Conservation (phyloP, 1,140 invertebrate species). For the Melipona quadrifasciata region DNA sequence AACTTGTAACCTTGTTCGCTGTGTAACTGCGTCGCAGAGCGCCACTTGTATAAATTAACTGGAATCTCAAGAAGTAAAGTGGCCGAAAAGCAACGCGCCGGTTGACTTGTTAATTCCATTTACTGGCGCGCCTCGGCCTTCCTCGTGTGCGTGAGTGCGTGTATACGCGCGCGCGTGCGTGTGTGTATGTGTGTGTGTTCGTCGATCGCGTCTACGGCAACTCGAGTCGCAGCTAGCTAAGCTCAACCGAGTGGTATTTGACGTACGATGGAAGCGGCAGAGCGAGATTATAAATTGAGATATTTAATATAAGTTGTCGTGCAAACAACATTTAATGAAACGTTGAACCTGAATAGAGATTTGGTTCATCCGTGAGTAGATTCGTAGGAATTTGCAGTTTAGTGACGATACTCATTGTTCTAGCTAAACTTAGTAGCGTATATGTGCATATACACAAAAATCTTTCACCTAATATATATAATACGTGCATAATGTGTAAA, state of each 20-base stretch:
- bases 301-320: too few relatives aligned
- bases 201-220: conserved; percentile 29
- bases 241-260: not conserved
- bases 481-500: too few relatives aligned
- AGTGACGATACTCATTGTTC: too few relatives aligned
- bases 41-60: conserved; percentile 80
- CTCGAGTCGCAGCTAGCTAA: not conserved
- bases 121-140: conserved; percentile 63
- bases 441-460: too few relatives aligned
- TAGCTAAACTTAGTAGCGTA: too few relatives aligned
- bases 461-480: too few relatives aligned
- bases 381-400: too few relatives aligned
- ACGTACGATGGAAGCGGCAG: not conserved
- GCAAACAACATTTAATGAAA: too few relatives aligned
- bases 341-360: too few relatives aligned
- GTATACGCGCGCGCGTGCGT: too few relatives aligned
- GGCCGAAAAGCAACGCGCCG: conserved; percentile 73
- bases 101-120: conserved; percentile 80
- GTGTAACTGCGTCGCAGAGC: conserved; percentile 74
- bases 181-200: not conserved
- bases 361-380: too few relatives aligned
- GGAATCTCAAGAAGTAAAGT: conserved; percentile 79
- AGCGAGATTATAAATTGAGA: not conserved
- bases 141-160: not conserved
- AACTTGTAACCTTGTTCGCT: conserved; percentile 72